Percentiles rank a stretch among this genome's conserved stretches.
Conservation (phyloP, 2,113 vertebrate genomes). For the Cynoglossus semilaevis region DNA sequence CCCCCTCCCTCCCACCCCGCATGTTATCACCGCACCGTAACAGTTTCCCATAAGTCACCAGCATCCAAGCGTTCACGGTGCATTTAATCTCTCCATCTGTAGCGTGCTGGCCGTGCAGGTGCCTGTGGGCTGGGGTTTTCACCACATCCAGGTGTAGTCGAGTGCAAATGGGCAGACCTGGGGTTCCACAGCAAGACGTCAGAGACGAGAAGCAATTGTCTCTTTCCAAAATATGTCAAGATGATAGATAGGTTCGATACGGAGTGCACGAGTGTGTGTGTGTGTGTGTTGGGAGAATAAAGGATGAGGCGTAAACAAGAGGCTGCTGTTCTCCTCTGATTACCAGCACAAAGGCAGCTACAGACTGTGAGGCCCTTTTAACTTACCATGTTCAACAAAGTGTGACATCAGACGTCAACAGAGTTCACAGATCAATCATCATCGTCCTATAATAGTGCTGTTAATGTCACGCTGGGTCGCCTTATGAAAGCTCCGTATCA, state of each 20-base stretch:
- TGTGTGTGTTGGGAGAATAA: conserved; percentile 23
- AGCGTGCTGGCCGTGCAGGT: conserved; percentile 56
- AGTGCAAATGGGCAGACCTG: conserved; percentile 16
- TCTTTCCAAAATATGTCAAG: conserved; percentile 61
- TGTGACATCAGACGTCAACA: background rate
- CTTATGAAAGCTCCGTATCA: too few relatives aligned
- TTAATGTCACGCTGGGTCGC: too few relatives aligned
- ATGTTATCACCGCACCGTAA: conserved; percentile 68
- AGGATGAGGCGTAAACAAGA: conserved; percentile 28
- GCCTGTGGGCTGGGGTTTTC: conserved; percentile 44
- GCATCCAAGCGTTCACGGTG: conserved; percentile 36
- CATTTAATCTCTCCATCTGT: conserved; percentile 63
- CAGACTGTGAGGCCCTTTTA: conserved; percentile 5
- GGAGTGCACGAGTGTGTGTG: conserved; percentile 31
- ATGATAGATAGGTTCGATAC: conserved; percentile 56
- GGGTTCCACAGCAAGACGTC: conserved; percentile 42
- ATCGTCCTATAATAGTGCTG: too few relatives aligned
- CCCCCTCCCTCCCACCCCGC: conserved; percentile 47
- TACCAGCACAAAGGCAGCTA: conserved; percentile 14
- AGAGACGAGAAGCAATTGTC: conserved; percentile 53
- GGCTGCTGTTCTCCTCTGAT: conserved; percentile 27
- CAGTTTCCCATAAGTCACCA: conserved; percentile 58
- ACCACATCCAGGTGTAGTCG: conserved; percentile 61
- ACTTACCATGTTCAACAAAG: background rate
- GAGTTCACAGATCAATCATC: background rate